Evolutionary conservation across 2,888 invertebrate species (phyloP).

Genomic region (Anoplius nigerrimus): DNA sequence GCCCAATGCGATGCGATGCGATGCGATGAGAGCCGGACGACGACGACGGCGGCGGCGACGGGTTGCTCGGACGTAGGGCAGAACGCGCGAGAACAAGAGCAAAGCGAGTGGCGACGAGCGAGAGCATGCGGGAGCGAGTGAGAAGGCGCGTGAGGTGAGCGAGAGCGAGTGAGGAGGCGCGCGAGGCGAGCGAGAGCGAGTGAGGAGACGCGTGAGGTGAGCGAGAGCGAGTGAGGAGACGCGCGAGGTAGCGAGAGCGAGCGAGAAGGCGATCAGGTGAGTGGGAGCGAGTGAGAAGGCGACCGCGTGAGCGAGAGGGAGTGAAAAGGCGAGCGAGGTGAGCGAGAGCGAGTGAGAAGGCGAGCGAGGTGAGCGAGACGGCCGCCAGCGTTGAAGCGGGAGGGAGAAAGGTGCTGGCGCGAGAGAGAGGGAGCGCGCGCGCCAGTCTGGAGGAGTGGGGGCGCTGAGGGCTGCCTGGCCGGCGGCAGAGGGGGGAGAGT

Average conservation of each 20-base stretch:
- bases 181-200: not conserved
- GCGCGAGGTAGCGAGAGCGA: constrained; percentile 2
- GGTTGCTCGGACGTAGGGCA: constrained; percentile 34
- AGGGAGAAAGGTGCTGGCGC: too few relatives aligned
- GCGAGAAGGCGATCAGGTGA: constrained; percentile 24
- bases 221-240: not conserved
- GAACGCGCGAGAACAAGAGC: constrained; percentile 39
- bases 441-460: not conserved
- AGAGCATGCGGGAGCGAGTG: constrained; percentile 24
- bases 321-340: constrained; percentile 10
- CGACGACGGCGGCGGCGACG: constrained; percentile 26
- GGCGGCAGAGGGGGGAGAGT: too few relatives aligned
- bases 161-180: constrained; percentile 9
- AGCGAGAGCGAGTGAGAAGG: not conserved
- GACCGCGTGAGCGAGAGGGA: constrained; percentile 18
- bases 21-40: constrained; percentile 34
- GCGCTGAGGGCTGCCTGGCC: too few relatives aligned
- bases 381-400: not conserved
- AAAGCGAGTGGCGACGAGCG: constrained; percentile 39
- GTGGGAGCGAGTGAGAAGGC: constrained; percentile 31
- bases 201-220: not conserved
- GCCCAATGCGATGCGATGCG: not conserved
- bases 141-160: constrained; percentile 24
- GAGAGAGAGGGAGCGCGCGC: not conserved
- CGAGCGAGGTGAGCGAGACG: not conserved